Evolutionary conservation across 1,140 invertebrate species (phyloP), one percentile per base, ranked within the genome.

Genomic region (Papilio dardanus): DNA sequence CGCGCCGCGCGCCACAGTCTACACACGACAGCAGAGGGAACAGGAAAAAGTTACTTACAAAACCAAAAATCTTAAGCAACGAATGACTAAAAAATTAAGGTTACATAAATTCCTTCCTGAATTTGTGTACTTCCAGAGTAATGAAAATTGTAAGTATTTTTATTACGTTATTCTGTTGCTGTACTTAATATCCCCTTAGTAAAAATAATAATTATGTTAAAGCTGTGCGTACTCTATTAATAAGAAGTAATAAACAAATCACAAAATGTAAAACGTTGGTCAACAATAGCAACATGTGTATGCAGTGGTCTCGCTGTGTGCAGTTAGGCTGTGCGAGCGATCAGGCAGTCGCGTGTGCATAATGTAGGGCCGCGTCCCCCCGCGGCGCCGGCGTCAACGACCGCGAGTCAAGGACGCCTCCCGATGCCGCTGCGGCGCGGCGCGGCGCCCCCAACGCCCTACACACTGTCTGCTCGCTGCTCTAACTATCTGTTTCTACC

Each of bases 371-470:
- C 80, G 78, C 78, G 79, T 79, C 82, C 80, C 83, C 85, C 83
- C 82, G 82, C 80, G 79, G 81, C 83, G 86, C 83, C 83, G 85
- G 83, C 83, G 87, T 89, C 88, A 90, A 88, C 84, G 88, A 90
- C 88, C 81, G 50, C 80, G 77, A 88, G 87, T 87, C 88, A 91
- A 91, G 89, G 88, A 89, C 89, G 88, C 78, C 74, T 75, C 77
- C 80, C 79, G 80, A 81, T 79, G 69, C 69, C 69, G 42, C 69
- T 50, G 24, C 42, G 69, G 35, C 35, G 35, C 42, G 69, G 35
- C 35, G 35, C 35, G 35, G 42, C 69, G 40, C 69, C 69, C 69
- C 40, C 40, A 24, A n/a, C 37, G 21, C 40, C 30, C 21, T 42
- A 21, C 19, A 40, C 40, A 71, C 19, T 77, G 62, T 77, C 71